A percentile compares a stretch with the other conserved stretches of the same genome.
phyloP scores from a whole-genome alignment of 2,888 invertebrate genomes.

The Fabriciana adippe region DNA sequence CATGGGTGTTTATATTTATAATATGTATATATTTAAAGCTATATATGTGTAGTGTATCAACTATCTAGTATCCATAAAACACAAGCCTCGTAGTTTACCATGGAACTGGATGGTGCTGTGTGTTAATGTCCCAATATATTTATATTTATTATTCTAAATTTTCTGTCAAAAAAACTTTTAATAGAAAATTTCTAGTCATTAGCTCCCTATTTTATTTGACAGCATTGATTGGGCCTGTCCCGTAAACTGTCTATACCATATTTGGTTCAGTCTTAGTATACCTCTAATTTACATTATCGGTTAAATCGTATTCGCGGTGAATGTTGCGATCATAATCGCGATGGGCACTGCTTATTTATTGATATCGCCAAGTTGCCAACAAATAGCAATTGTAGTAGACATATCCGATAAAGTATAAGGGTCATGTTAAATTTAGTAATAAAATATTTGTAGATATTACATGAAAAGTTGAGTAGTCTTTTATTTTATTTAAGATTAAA shows the following conservation, averaged over 20 bases:
- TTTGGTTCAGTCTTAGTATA: slow-evolving; percentile 17
- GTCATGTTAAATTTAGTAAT: neutral
- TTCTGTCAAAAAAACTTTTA: neutral
- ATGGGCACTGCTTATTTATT: slow-evolving; percentile 34
- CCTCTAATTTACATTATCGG: slow-evolving; percentile 37
- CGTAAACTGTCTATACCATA: slow-evolving; percentile 12
- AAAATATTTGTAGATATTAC: neutral
- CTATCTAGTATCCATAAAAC: too few relatives aligned
- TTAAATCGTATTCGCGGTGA: slow-evolving; percentile 30
- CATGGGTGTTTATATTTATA: too few relatives aligned
- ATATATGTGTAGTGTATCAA: too few relatives aligned
- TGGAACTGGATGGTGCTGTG: too few relatives aligned
- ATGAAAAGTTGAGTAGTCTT: too few relatives aligned
- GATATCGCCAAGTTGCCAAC: slow-evolving; percentile 29
- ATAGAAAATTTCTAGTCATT: neutral
- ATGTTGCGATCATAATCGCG: slow-evolving; percentile 37
- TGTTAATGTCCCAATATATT: neutral
- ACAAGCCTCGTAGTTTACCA: too few relatives aligned
- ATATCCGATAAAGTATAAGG: slow-evolving; percentile 4
- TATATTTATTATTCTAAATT: neutral
- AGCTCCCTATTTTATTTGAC: slow-evolving; percentile 3
- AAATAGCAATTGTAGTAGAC: slow-evolving; percentile 18
- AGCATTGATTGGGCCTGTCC: slow-evolving; percentile 1
- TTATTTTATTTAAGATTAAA: too few relatives aligned
- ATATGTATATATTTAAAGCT: too few relatives aligned